Evolutionary conservation across 2,113 vertebrate species (phyloP), one percentile per base, ranked within the genome.

Genomic region (Lagopus leucura): DNA sequence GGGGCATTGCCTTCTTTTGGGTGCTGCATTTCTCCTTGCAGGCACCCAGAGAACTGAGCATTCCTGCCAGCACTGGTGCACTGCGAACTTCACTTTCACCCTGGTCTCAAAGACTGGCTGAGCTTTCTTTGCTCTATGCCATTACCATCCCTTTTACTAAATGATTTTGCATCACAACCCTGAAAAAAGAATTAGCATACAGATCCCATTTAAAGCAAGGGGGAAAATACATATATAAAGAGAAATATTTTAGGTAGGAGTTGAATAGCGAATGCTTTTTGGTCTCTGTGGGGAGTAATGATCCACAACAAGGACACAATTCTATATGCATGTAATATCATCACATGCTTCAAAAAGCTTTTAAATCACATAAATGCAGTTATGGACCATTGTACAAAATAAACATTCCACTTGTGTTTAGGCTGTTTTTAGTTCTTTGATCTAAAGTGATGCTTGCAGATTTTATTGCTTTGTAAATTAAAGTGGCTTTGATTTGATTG

Each of bases 341-440:
- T 94, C 95, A 93, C 96, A 97, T 96, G 98, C 97, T 98, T 98
- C 96, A 95, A 95, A 98, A 98, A 98, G 98, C 98, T 98, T 98
- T 97, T 98, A 98, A 98, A 98, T 98, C 98, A 98, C 98, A 97
- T 96, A 97, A 98, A 98, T 97, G 97, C 98, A 97, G 98, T 98
- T 98, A 98, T 98, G 98, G 98, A 96, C 98, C 98, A 98, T 98
- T 98, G 98, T 98, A 98, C 98, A 98, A 98, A 98, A 98, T 98
- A 98, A 98, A 98, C 98, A 98, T 98, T 97, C 98, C 98, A 95
- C 98, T 98, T 97, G 98, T 96, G 97, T 97, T 98, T 96, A 96
- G 97, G 97, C 97, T 97, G 97, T 40, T 97, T 97, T 96, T 97
- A 98, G 97, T 97, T 97, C 97, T 96, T 97, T 97, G 98, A 98